phyloP scores from a whole-genome alignment of 2,797 vertebrate species.

The Neostethus bicornis region DNA sequence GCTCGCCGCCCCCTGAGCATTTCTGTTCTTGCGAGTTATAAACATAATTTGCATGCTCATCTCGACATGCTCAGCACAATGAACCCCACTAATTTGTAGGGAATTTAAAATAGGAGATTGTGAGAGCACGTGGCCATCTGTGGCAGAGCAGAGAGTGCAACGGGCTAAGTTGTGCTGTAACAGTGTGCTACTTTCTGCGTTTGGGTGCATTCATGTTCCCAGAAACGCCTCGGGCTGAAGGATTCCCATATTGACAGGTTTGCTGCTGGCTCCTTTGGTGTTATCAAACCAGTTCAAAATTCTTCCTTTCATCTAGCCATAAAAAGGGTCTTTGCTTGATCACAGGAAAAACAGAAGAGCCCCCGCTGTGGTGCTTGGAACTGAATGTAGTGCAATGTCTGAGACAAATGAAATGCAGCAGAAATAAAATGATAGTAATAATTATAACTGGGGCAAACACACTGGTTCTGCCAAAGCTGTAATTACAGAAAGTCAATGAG shows the following conservation, averaged over 20 bases:
- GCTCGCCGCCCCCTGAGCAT: constrained; percentile 4
- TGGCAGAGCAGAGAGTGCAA: constrained; percentile 24
- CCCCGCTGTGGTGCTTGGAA: constrained; percentile 32
- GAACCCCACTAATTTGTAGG: constrained; percentile 26
- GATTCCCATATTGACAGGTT: constrained; percentile 58
- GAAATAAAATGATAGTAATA: constrained; percentile 3
- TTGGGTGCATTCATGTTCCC: constrained; percentile 60
- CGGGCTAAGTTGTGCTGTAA: constrained; percentile 50
- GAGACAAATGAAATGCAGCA: constrained; percentile 31
- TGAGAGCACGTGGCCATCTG: constrained; percentile 39
- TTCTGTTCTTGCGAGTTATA: constrained; percentile 19
- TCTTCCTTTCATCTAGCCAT: constrained; percentile 55
- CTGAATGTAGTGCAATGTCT: constrained; percentile 26
- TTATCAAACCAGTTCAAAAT: constrained; percentile 59
- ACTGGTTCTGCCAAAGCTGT: constrained; percentile 10
- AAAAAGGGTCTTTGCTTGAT: constrained; percentile 55
- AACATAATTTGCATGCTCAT: constrained; percentile 42
- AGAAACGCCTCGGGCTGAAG: constrained; percentile 62
- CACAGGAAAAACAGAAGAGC: constrained; percentile 36
- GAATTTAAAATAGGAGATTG: constrained; percentile 34
- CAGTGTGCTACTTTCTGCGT: constrained; percentile 34
- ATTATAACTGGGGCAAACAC: not conserved
- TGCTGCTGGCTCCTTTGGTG: constrained; percentile 55
- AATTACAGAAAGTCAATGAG: constrained; percentile 25
- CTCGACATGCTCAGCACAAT: too few relatives aligned